A percentile compares a stretch with the other conserved stretches of the same genome.
Evolutionary conservation across 2,113 vertebrate species (phyloP).

Genomic region (Falcunculus frontatus): DNA sequence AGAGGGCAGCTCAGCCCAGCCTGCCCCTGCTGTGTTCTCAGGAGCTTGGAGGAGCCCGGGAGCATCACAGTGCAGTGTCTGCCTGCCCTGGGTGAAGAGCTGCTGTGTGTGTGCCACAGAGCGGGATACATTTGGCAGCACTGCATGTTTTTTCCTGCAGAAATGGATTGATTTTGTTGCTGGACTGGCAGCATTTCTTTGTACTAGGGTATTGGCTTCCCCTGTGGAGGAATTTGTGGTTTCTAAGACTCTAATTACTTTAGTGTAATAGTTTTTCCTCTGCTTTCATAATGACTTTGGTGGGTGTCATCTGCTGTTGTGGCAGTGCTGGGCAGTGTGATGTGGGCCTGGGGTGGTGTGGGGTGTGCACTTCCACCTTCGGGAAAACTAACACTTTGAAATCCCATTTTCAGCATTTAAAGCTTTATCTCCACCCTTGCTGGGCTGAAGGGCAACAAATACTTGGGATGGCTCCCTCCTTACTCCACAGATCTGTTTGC

Average conservation of each 20-base stretch:
- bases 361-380: background rate
- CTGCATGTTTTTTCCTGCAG: background rate
- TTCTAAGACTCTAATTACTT: slow-evolving; percentile 46
- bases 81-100: background rate
- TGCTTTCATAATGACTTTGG: background rate
- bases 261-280: slow-evolving; percentile 18
- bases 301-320: slow-evolving; percentile 29
- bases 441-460: background rate
- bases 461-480: background rate
- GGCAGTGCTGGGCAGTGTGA: background rate
- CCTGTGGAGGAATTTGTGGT: background rate
- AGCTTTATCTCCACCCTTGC: background rate
- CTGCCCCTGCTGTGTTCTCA: background rate
- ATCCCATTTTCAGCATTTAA: slow-evolving; percentile 25
- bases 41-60: background rate
- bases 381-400: background rate
- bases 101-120: background rate
- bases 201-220: background rate
- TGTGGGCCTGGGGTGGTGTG: background rate
- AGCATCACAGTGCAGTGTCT: background rate
- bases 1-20: background rate
- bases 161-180: background rate
- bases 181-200: background rate
- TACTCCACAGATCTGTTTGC: background rate
- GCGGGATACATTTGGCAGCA: background rate